Base-by-base conservation (phyloP, 2,113 vertebrate species). In the Amphiprion ocellaris region DNA sequence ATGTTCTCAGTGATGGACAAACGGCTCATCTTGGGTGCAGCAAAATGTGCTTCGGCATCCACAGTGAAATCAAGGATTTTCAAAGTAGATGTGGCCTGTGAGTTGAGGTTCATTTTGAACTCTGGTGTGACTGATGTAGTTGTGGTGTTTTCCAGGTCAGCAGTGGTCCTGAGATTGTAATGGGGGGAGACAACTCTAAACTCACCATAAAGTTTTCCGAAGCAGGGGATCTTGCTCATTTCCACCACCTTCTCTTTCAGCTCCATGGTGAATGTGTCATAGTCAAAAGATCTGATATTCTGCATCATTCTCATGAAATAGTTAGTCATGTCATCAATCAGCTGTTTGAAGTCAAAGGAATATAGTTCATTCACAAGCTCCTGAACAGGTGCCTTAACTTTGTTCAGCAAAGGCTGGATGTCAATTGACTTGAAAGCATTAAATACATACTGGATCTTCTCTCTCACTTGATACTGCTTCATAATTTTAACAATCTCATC, bases 191-290 rank as follows among this genome's bases (percentile, higher is more conserved):
- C 90, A 10, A 97, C 82, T 90, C 75, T 96, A 81, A 98, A 96
- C 88, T 94, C 71, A 52, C 96, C 89, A 10, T 93, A 92, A 24
- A 99, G 89, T 81, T 96, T 98, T 75, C 97, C 97, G 87, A 98
- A 96, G 55, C 95, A 94, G 70, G 97, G 97, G 21, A 97, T 53
- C 64, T 82, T 88, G 37, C 91, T 96, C 59, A 95, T 46, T 39
- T 96, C 94, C 62, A 1, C 79, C 24, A 97, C 89, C 93, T 92
- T 95, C 0, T 92, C 90, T 69, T 96, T 97, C 83, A 94, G 75
- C 74, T 95, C 84, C 79, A 91, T 84, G 33, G 96, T 89, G 90
- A 97, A 95, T 50, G 90, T 87, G 63, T 96, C 92, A 82, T 97
- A 97, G 89, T 98, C 93, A 87, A 97, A 96, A 53, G 94, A 93